Evolutionary conservation across 2,113 vertebrate species (phyloP), one percentile per base, ranked within the genome.

Genomic region (Phodopus roborovskii): DNA sequence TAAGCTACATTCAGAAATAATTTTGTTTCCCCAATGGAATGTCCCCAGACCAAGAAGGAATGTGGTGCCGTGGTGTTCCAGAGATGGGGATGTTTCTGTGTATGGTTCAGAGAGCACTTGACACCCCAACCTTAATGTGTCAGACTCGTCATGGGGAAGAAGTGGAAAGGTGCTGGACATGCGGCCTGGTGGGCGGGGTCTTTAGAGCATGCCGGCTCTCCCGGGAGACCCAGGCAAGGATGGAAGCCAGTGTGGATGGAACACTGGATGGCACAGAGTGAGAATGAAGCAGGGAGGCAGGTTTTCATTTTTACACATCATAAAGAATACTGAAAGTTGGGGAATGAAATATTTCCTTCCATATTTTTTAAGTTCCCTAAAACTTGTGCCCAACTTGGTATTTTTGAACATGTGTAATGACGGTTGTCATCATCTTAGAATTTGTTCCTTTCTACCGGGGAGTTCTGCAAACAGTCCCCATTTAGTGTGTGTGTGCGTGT

Each of bases 361-460:
- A 13, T 50, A 7, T 79, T 62, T 91, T 75, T 92, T 74, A 53
- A 60, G 50, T 71, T 9, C 30, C 58, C 42, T 93, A 33, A 64
- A 96, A 71, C 50, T 42, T 39, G 11, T 62, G 0, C 62, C 45
- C 50, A 87, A 19, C 48, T 94, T 42, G 60, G 15, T 50, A 42
- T 48, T 15, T n/a, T 6, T 79, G 30, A 89, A 13, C 33, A 3
- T 70, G 24, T 83, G 39, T 68, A 45, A 70, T 71, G 56, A 85
- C 53, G 91, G 62, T 86, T 92, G 71, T 8, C 45, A 82, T 87
- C 95, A 82, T 87, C 95, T 90, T 79, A 53, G 45, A 94, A 71
- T 92, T n/a, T 96, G 68, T 30, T 94, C 12, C 71, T 62, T 86
- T 86, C 2, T 70, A 70, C 16, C 6, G 17, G 68, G 68, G 68